phyloP scores from a whole-genome alignment of 2,797 vertebrate genomes.

The Sebastes wilsoni region DNA sequence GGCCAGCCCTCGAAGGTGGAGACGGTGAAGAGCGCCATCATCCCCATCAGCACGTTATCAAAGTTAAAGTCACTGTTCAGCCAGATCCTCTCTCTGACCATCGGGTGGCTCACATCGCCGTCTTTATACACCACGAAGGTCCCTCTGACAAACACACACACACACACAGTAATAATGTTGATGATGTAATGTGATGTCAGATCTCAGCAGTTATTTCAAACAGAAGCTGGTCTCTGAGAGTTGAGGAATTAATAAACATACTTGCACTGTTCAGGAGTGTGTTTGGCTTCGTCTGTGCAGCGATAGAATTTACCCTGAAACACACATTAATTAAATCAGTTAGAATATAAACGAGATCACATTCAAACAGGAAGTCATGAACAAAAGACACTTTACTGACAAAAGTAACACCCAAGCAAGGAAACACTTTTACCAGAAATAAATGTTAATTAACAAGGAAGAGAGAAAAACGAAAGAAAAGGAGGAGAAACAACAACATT shows the following conservation, averaged over 20 bases:
- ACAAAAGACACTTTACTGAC: no score
- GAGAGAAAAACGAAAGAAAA: no score
- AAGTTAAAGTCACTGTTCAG: conserved; percentile 98
- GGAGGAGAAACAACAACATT: no score
- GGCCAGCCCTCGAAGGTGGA: conserved; percentile 99
- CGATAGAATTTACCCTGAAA: conserved; percentile 95
- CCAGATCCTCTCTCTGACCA: conserved; percentile 93
- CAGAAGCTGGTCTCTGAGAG: neutral
- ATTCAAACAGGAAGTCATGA: neutral
- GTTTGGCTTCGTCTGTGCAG: conserved; percentile 96
- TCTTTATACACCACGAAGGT: conserved; percentile 99
- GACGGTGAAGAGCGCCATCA: conserved; percentile 98
- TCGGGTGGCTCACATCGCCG: conserved; percentile 93
- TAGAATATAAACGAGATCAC: no score
- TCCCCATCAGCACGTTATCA: conserved; percentile 95
- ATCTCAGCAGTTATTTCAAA: neutral
- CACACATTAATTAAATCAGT: neutral
- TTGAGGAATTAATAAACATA: conserved; percentile 63
- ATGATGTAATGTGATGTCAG: neutral
- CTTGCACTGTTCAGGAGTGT: conserved; percentile 96
- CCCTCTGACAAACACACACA: conserved; percentile 80
- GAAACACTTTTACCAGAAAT: no score
- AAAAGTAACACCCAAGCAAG: no score
- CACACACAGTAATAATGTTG: neutral
- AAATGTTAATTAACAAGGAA: no score